These are phyloP conservation scores for Drosophila truncata DNA, from an alignment of 1,140 invertebrate genomes.

Conservation along the genomic window DNA sequence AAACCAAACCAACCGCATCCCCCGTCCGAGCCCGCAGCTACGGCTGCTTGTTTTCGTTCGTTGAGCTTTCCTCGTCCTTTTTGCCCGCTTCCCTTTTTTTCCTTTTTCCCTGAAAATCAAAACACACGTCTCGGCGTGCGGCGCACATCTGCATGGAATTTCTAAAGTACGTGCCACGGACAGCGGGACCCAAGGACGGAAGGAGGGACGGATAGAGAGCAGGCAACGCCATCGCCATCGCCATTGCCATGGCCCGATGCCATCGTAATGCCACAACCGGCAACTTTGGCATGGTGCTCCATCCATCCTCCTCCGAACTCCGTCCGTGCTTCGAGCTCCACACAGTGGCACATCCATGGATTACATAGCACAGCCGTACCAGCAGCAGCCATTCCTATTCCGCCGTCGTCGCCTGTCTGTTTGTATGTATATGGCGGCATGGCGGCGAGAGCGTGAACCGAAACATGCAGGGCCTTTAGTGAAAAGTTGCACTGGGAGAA, in stretches of 20 bases:
- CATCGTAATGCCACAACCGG: conserved; percentile 70
- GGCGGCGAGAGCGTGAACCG: conserved; percentile 64
- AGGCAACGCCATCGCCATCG: conserved; percentile 54
- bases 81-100: conserved; percentile 6
- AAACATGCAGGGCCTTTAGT: conserved; percentile 71
- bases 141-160: conserved; percentile 83
- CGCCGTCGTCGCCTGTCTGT: conserved; percentile 64
- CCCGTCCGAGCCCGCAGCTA: conserved; percentile 15
- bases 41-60: conserved; percentile 66
- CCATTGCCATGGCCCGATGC: conserved; percentile 47
- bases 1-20: conserved; percentile 52
- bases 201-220: conserved; percentile 18
- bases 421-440: conserved; percentile 75
- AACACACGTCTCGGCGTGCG: conserved; percentile 83
- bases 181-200: conserved; percentile 35
- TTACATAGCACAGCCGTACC: conserved; percentile 65
- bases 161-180: conserved; percentile 82
- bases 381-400: conserved; percentile 53
- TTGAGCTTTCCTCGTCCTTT: conserved; percentile 59
- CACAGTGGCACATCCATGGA: conserved; percentile 66
- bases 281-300: conserved; percentile 65
- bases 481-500: conserved; percentile 66
- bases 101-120: conserved; percentile 75
- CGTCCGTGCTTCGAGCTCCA: conserved; percentile 23
- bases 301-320: background rate